Conservation (phyloP, 92 coral and sea anemone genomes). For the Epizoanthus ramosus region DNA sequence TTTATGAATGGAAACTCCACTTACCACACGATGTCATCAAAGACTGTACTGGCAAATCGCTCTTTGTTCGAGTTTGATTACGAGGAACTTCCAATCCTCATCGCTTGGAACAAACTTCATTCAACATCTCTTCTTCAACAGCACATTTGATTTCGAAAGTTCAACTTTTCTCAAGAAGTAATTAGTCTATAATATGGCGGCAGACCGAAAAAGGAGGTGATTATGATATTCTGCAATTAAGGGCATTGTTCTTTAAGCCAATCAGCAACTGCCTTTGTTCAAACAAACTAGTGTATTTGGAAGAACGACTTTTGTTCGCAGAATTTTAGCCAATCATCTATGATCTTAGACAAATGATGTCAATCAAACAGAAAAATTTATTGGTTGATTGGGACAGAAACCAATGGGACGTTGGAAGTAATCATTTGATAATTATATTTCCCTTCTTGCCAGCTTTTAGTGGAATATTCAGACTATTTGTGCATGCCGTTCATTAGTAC, state of each 20-base stretch:
- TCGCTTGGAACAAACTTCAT: neutral
- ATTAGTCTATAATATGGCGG: conserved; percentile 43
- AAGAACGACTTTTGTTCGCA: conserved; percentile 29
- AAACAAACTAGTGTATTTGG: conserved; percentile 38
- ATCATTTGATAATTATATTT: conserved; percentile 27
- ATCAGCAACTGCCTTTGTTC: conserved; percentile 15
- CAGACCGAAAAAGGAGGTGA: conserved; percentile 34
- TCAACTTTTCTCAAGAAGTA: conserved; percentile 35
- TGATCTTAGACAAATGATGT: conserved; percentile 51
- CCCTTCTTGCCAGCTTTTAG: conserved; percentile 5
- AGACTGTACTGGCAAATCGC: conserved; percentile 15
- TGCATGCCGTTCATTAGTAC: conserved; percentile 1
- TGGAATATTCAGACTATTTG: neutral
- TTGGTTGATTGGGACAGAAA: conserved; percentile 38
- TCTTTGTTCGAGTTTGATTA: conserved; percentile 22
- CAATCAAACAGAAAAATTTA: conserved; percentile 64
- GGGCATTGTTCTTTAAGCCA: conserved; percentile 35
- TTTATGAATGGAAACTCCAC: conserved; percentile 32
- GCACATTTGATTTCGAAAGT: conserved; percentile 25
- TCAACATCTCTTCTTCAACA: conserved; percentile 3
- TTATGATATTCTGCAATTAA: conserved; percentile 46
- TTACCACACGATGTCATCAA: conserved; percentile 33
- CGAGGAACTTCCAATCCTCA: neutral
- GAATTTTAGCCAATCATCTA: conserved; percentile 63
- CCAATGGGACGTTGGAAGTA: conserved; percentile 9